phyloP scores from a whole-genome alignment of 1,140 invertebrate genomes.

The Atta colombica region DNA sequence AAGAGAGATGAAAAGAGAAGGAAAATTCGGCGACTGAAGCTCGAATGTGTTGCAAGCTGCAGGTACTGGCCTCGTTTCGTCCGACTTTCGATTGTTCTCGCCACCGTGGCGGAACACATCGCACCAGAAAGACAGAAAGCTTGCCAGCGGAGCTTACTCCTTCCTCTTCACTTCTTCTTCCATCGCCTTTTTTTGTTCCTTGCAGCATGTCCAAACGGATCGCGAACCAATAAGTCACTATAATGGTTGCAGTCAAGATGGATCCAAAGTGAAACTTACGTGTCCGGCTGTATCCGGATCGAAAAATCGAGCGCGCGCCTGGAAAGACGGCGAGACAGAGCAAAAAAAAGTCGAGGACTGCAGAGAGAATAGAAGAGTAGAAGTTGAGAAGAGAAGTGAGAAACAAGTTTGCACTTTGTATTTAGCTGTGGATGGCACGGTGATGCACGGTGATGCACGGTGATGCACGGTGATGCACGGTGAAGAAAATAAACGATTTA shows the following conservation, averaged over 20 bases:
- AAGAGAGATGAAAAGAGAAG: slow-evolving; percentile 13
- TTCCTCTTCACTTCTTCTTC: not conserved
- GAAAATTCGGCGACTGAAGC: slow-evolving; percentile 68
- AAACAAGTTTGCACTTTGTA: slow-evolving; percentile 51
- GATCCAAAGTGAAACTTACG: slow-evolving; percentile 71
- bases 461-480: slow-evolving; percentile 22
- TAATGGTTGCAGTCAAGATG: slow-evolving; percentile 52
- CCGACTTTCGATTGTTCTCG: slow-evolving; percentile 73
- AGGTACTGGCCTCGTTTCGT: slow-evolving; percentile 71
- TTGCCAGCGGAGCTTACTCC: slow-evolving; percentile 52
- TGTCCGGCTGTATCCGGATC: slow-evolving; percentile 43
- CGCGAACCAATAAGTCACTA: slow-evolving; percentile 74
- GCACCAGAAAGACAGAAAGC: slow-evolving; percentile 65
- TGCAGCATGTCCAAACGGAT: slow-evolving; percentile 68
- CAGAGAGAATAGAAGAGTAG: not conserved
- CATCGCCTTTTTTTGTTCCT: slow-evolving; percentile 34
- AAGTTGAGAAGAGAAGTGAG: slow-evolving; percentile 4
- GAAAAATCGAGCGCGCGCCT: slow-evolving; percentile 39
- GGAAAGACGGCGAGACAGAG: not conserved
- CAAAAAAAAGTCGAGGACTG: slow-evolving; percentile 8
- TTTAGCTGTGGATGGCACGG: slow-evolving; percentile 29
- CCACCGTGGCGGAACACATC: slow-evolving; percentile 62
- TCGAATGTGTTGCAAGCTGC: slow-evolving; percentile 47
- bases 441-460: slow-evolving; percentile 14
- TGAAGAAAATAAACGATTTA: slow-evolving; percentile 72